phyloP scores from a whole-genome alignment of 2,888 invertebrate genomes.

The Trichacis sp. region DNA sequence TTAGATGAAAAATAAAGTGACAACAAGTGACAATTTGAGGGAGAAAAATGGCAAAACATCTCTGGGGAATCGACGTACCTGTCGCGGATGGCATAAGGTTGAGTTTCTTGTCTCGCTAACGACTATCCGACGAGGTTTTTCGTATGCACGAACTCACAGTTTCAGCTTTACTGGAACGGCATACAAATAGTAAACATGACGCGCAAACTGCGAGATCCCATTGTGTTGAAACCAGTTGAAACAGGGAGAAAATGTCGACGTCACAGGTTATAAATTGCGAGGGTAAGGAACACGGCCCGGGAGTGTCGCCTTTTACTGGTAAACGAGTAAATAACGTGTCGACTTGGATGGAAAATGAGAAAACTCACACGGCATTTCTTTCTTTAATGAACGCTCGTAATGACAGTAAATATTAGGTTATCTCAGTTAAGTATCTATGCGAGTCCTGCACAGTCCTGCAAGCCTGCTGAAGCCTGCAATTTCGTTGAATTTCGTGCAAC shows the following conservation, averaged over 20 bases:
- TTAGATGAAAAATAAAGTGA: not conserved
- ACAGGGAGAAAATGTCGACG: not conserved
- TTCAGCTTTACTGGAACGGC: slow-evolving; percentile 55
- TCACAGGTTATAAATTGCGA: slow-evolving; percentile 41
- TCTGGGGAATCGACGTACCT: slow-evolving; percentile 45
- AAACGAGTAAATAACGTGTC: slow-evolving; percentile 11
- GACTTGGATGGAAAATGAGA: slow-evolving; percentile 19
- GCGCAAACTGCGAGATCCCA: slow-evolving; percentile 14
- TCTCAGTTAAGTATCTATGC: slow-evolving; percentile 47
- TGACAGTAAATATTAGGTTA: too few relatives aligned
- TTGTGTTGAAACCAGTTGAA: slow-evolving; percentile 2
- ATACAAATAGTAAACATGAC: slow-evolving; percentile 6
- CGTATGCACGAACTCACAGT: slow-evolving; percentile 47
- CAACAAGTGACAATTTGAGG: too few relatives aligned
- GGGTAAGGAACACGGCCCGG: slow-evolving; percentile 18
- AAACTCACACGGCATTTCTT: slow-evolving; percentile 39
- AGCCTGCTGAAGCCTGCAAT: too few relatives aligned
- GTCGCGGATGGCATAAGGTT: slow-evolving; percentile 64
- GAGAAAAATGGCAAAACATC: too few relatives aligned
- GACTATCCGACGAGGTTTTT: slow-evolving; percentile 37
- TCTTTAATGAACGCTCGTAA: slow-evolving; percentile 38
- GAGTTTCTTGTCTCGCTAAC: slow-evolving; percentile 45
- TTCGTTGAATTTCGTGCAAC: too few relatives aligned
- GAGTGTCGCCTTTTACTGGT: not conserved
- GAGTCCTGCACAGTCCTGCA: too few relatives aligned